Evolutionary conservation across 2,797 vertebrate genomes (phyloP).

Genomic region (Rhinatrema bivittatum): DNA sequence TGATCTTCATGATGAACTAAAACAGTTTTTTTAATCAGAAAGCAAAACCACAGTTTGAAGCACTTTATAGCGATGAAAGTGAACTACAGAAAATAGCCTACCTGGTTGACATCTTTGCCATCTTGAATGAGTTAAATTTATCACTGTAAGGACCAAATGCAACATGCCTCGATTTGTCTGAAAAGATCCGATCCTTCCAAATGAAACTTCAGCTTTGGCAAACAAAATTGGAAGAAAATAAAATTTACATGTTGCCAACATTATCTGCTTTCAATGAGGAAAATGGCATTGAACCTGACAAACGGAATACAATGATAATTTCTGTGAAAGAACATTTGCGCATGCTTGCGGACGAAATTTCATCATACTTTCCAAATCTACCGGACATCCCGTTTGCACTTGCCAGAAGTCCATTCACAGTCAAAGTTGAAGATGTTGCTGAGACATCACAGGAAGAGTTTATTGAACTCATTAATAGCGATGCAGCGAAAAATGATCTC

Average conservation of each 20-base stretch:
- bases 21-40: too few species aligned
- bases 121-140: neutral
- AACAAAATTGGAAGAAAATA: neutral
- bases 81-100: slow-evolving; percentile 1
- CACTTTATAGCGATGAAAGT: neutral
- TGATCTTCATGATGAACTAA: neutral
- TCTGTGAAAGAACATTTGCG: neutral
- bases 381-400: neutral
- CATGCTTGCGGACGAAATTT: neutral
- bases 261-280: neutral
- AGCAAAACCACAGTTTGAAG: neutral
- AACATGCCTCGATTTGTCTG: neutral
- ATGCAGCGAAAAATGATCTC: neutral
- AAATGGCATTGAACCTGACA: too few species aligned
- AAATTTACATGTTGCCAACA: neutral
- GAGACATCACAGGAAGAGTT: neutral
- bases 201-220: slow-evolving; percentile 8
- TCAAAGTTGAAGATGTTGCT: neutral
- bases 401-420: too few species aligned
- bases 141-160: too few species aligned
- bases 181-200: neutral
- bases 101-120: neutral
- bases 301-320: neutral
- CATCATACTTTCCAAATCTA: neutral
- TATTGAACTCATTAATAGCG: neutral